Evolutionary conservation across 2,113 vertebrate species (phyloP).

Genomic region (Phalacrocorax aristotelis): DNA sequence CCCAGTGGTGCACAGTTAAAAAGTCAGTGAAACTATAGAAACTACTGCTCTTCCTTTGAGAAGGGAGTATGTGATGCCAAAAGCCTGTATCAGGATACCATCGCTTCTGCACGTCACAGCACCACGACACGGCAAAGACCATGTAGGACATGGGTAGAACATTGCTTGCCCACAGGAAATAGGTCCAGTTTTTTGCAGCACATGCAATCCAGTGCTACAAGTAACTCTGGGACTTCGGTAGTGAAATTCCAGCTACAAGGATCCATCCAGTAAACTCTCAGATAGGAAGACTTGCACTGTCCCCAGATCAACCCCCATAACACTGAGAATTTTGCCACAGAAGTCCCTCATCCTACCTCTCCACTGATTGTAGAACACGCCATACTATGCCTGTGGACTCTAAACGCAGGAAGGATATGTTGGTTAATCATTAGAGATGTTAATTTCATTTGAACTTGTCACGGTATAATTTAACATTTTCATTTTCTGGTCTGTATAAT

Average conservation of each 20-base stretch:
- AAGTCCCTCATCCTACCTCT: not conserved
- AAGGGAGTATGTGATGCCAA: not conserved
- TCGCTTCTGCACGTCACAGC: not conserved
- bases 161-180: not conserved
- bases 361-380: not conserved
- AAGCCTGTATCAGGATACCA: fast-evolving
- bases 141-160: fast-evolving
- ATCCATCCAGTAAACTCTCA: not conserved
- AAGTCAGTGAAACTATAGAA: not conserved
- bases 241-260: not conserved
- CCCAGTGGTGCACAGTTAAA: not conserved
- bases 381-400: not conserved
- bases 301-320: not conserved
- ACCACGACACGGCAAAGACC: not conserved
- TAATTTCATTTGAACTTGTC: not conserved
- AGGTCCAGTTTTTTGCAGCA: not conserved
- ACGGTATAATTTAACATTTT: not conserved
- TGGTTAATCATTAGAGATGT: not conserved
- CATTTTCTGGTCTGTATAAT: not conserved
- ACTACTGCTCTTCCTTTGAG: not conserved
- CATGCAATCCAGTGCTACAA: not conserved
- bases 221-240: not conserved
- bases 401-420: not conserved
- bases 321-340: not conserved
- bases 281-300: not conserved